phyloP scores from a whole-genome alignment of 2,888 invertebrate species.

The Ferdinandea cuprea region DNA sequence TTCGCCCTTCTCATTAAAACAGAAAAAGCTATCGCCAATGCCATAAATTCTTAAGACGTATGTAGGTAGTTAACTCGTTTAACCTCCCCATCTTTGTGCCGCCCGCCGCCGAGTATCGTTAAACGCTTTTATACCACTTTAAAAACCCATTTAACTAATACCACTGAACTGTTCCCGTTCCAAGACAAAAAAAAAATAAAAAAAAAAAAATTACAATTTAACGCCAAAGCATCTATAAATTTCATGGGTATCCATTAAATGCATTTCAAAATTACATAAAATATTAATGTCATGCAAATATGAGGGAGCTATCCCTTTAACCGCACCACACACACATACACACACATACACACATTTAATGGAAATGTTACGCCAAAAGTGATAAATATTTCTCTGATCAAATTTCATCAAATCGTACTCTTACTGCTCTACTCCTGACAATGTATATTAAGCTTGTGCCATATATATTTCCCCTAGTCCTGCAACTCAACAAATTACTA shows the following conservation, averaged over 20 bases:
- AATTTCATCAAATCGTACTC: constrained; percentile 26
- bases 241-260: constrained; percentile 16
- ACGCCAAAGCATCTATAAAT: not conserved
- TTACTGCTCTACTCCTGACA: not conserved
- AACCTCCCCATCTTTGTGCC: not conserved
- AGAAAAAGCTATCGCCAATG: not conserved
- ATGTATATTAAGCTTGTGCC: constrained; percentile 4
- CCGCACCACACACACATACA: not conserved
- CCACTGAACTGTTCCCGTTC: too few relatives aligned
- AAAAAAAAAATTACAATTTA: not conserved
- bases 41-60: not conserved
- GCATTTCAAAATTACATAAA: constrained; percentile 13
- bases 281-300: constrained; percentile 13
- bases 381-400: constrained; percentile 27
- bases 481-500: constrained; percentile 44
- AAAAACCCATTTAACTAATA: not conserved
- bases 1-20: not conserved
- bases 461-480: constrained; percentile 3
- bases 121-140: constrained; percentile 11
- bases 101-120: not conserved
- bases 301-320: not conserved
- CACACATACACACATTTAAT: not conserved
- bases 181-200: too few relatives aligned
- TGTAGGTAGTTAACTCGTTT: not conserved
- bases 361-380: constrained; percentile 5